These are phyloP conservation scores for Lepus americanus DNA, from an alignment of 2,113 vertebrate genomes.

Conservation along the genomic window DNA sequence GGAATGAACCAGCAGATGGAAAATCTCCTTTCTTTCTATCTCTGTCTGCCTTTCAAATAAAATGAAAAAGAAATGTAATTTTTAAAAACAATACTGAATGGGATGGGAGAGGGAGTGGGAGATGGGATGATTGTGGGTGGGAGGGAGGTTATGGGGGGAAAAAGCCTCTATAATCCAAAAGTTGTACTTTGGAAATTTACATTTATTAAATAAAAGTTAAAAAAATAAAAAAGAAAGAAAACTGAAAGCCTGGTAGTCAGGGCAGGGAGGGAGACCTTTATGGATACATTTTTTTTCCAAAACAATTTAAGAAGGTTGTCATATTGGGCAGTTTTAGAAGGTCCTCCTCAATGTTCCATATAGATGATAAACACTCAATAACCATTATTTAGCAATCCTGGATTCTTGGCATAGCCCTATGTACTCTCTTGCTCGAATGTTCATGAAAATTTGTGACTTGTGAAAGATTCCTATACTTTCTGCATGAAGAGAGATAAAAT, in stretches of 20 bases:
- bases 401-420: background rate
- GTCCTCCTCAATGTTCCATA: background rate
- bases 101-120: too few relatives aligned
- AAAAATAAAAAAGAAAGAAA: background rate
- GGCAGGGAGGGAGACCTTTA: background rate
- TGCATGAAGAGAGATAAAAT: background rate
- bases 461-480: background rate
- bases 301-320: background rate
- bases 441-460: background rate
- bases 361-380: background rate
- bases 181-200: too few relatives aligned
- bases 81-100: too few relatives aligned
- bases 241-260: background rate
- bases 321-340: conserved; percentile 38
- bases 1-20: too few relatives aligned
- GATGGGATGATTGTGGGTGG: too few relatives aligned
- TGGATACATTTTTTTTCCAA: background rate
- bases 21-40: too few relatives aligned
- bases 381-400: background rate
- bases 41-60: too few relatives aligned
- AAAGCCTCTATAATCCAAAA: too few relatives aligned
- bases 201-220: too few relatives aligned
- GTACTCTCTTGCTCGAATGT: background rate
- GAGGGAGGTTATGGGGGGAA: too few relatives aligned
- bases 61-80: too few relatives aligned